These are phyloP conservation scores for Cromileptes altivelis DNA, from an alignment of 2,113 vertebrate genomes.

Conservation along the genomic window DNA sequence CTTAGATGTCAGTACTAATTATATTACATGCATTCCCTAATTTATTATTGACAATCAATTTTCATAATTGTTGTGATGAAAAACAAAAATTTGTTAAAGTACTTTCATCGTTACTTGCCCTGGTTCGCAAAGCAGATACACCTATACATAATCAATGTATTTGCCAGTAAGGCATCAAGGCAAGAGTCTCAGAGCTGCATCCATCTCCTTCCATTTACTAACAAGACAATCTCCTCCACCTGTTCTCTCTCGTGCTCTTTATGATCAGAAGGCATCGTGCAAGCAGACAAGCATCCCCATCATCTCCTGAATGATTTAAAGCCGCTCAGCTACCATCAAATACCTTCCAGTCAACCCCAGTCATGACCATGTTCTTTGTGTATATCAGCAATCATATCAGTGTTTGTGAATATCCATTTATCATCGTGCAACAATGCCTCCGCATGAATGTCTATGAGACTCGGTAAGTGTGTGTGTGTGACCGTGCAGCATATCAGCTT, in stretches of 20 bases:
- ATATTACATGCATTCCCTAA: not conserved
- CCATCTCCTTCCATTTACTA: conserved; percentile 35
- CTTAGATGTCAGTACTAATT: too few species aligned
- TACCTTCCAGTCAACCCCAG: conserved; percentile 20
- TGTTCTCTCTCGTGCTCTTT: conserved; percentile 22
- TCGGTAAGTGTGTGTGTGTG: conserved; percentile 23
- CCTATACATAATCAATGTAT: not conserved
- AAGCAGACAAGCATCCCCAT: conserved; percentile 32
- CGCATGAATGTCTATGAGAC: conserved; percentile 9
- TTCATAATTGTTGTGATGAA: not conserved
- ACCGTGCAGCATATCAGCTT: conserved; percentile 23
- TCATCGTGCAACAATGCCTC: conserved; percentile 32
- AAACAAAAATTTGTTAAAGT: not conserved
- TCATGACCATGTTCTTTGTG: conserved; percentile 24
- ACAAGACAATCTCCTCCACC: conserved; percentile 40
- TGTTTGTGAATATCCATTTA: conserved; percentile 38
- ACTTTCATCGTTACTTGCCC: not conserved
- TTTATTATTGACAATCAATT: not conserved
- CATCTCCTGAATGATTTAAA: conserved; percentile 61
- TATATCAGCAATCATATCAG: conserved; percentile 29
- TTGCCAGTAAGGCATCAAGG: conserved; percentile 7
- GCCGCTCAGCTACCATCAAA: conserved; percentile 47
- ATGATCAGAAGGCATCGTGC: conserved; percentile 41
- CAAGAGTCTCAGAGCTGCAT: not conserved
- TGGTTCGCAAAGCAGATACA: not conserved